phyloP scores from a whole-genome alignment of 2,888 invertebrate species.

The Nowickia ferox region DNA sequence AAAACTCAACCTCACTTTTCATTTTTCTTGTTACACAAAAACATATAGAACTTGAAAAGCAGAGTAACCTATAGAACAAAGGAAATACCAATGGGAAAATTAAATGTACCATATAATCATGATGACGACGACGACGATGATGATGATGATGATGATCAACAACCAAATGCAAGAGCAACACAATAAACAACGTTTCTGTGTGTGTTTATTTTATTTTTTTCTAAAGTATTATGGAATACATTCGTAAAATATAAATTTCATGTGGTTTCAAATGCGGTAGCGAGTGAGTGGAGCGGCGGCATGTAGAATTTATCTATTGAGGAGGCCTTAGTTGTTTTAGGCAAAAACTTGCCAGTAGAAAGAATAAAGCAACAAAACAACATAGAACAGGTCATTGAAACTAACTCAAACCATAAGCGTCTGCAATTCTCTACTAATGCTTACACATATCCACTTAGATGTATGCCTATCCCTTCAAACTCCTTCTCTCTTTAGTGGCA shows the following conservation, averaged over 20 bases:
- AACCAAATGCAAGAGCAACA: conserved; percentile 10
- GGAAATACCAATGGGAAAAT: conserved; percentile 71
- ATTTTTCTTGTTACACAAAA: conserved; percentile 68
- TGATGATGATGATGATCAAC: neutral
- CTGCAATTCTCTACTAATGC: conserved; percentile 59
- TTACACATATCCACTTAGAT: neutral
- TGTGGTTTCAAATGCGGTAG: conserved; percentile 18
- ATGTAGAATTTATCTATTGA: conserved; percentile 1
- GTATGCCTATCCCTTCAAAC: neutral
- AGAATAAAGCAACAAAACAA: conserved; percentile 6
- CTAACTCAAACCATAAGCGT: conserved; percentile 70
- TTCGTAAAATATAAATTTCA: conserved; percentile 43
- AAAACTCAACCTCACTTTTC: conserved; percentile 71
- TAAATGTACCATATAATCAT: conserved; percentile 52
- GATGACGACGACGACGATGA: conserved; percentile 13
- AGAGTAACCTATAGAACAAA: conserved; percentile 72
- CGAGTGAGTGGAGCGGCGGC: neutral
- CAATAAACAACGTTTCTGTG: conserved; percentile 7
- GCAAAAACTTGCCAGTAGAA: conserved; percentile 15
- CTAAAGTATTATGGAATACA: conserved; percentile 37
- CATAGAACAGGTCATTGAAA: conserved; percentile 70
- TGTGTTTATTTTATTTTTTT: conserved; percentile 12
- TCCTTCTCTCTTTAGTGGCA: neutral
- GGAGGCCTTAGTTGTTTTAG: neutral
- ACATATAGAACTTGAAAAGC: conserved; percentile 66